Evolutionary conservation across 2,888 invertebrate species (phyloP), one percentile per base, ranked within the genome.

Genomic region (Mythimna albipuncta): DNA sequence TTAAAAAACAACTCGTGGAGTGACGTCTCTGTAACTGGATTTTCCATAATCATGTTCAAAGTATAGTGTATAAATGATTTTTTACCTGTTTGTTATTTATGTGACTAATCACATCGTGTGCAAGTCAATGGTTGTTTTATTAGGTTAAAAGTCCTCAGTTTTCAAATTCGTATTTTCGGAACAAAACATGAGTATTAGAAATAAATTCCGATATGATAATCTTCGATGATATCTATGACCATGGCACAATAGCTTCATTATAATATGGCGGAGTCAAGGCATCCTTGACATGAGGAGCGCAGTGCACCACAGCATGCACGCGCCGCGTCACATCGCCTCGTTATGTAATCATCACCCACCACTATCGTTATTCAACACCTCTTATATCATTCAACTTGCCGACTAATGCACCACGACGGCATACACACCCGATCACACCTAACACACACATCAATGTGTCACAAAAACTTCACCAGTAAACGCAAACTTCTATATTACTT

Each of bases 221-320:
- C 61, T 75, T 57, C 64, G 57, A 50, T 82, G 78, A 87, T 90
- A 88, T 86, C 77, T 85, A 82, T 88, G 92, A 88, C 92, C 92
- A 91, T 93, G 93, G 91, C 92, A 93, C 91, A 91, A 91, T 90
- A 90, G 88, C 89, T 90, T 88, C 88, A 88, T 92, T 91, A 89
- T 90, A 91, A 90, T 89, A 90, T 88, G 88, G 83, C 87, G 88
- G 87, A 89, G 91, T 88, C 88, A 87, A 88, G 87, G 89, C 91
- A 94, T 95, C 95, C 95, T 95, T 95, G 95, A 95, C 95, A 94
- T 89, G 91, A 84, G 86, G 83, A 87, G 81, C 82, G 77, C 83
- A 77, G 80, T 86, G 86, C 85, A 87, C 85, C 84, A 87, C 89
- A 87, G 83, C 82, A 85, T 88, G 88, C 87, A 87, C 87, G 83